phyloP scores from a whole-genome alignment of 2,888 invertebrate species.

The Liopterus haemorrhoidalis region DNA sequence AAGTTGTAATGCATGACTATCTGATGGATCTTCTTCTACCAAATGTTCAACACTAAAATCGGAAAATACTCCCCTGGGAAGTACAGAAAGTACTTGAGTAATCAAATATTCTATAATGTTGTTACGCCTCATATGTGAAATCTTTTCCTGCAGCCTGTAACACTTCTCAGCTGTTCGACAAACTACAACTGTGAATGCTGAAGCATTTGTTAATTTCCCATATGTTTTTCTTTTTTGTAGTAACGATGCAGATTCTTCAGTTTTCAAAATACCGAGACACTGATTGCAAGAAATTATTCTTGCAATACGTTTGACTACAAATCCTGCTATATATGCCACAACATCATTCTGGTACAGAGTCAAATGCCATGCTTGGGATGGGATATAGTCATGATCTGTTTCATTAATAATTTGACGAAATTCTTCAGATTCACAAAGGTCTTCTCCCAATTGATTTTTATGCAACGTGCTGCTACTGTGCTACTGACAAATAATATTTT shows the following conservation, averaged over 20 bases:
- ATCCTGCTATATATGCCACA: constrained; percentile 1
- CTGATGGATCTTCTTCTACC: background rate
- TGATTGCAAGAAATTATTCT: background rate
- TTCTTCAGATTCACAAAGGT: background rate
- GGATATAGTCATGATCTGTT: background rate
- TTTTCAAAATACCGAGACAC: background rate
- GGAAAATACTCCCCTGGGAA: background rate
- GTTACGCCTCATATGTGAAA: background rate
- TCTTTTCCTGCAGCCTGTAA: constrained; percentile 2
- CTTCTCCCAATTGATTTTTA: background rate
- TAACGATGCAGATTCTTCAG: background rate
- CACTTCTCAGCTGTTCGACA: constrained; percentile 1
- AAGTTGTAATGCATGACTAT: constrained; percentile 1
- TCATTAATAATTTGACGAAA: background rate
- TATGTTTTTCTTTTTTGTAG: constrained; percentile 6
- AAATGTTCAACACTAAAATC: constrained; percentile 1
- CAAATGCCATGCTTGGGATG: constrained; percentile 4
- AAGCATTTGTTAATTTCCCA: constrained; percentile 6
- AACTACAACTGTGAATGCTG: background rate
- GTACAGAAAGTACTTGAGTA: constrained; percentile 2
- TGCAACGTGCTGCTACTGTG: constrained; percentile 1
- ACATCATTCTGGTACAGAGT: constrained; percentile 3
- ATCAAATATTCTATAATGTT: background rate
- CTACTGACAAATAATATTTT: background rate
- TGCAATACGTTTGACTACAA: constrained; percentile 1